Percentiles rank a stretch among this genome's conserved stretches.
These are phyloP conservation scores for Megaceryle alcyon DNA, from an alignment of 2,797 vertebrate genomes.

Conservation along the genomic window DNA sequence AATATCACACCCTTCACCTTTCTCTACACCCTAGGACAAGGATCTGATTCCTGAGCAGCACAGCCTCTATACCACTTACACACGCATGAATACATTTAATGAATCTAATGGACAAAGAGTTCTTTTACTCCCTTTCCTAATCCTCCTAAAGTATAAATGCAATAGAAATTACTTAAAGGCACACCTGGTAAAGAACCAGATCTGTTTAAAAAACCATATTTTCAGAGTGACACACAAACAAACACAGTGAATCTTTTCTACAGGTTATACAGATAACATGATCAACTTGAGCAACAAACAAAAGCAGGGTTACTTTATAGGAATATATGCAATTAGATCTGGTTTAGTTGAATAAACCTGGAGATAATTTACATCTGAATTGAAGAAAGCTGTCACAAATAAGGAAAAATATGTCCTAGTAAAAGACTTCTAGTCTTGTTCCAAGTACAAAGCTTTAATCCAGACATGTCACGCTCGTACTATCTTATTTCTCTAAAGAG, in stretches of 20 bases:
- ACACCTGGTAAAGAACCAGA: slow-evolving; percentile 72
- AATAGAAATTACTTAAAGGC: slow-evolving; percentile 71
- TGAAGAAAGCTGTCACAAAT: slow-evolving; percentile 33
- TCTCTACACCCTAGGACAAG: slow-evolving; percentile 64
- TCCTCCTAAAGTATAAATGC: slow-evolving; percentile 73
- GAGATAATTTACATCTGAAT: slow-evolving; percentile 61
- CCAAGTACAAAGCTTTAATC: background rate
- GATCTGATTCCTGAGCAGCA: slow-evolving; percentile 63
- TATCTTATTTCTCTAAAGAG: background rate
- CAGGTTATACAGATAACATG: background rate
- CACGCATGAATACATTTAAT: slow-evolving; percentile 75
- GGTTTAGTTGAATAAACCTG: slow-evolving; percentile 53
- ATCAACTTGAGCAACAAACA: slow-evolving; percentile 27
- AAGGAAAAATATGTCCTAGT: slow-evolving; percentile 56
- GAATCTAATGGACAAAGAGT: slow-evolving; percentile 72
- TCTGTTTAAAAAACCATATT: slow-evolving; percentile 60
- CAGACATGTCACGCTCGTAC: background rate
- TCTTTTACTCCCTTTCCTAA: slow-evolving; percentile 75
- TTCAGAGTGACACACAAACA: slow-evolving; percentile 62
- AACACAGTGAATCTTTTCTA: slow-evolving; percentile 56
- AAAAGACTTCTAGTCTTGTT: background rate
- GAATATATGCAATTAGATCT: slow-evolving; percentile 53
- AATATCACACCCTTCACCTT: slow-evolving; percentile 72
- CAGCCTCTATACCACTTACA: slow-evolving; percentile 69
- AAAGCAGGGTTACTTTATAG: slow-evolving; percentile 32